Conservation (phyloP, 1,140 invertebrate species). For the Melipona quadrifasciata region DNA sequence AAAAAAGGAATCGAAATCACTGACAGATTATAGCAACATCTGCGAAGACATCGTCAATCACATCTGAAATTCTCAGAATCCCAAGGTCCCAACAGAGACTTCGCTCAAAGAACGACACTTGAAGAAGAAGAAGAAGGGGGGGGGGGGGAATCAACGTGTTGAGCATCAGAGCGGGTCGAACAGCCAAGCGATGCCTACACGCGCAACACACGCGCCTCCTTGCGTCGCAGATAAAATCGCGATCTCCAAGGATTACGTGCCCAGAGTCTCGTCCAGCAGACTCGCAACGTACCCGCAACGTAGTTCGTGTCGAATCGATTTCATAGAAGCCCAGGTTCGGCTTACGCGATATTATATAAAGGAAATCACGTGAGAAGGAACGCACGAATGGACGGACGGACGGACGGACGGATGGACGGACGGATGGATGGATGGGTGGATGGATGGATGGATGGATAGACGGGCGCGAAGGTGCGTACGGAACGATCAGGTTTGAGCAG, state of each 20-base stretch:
- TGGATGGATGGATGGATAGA: constrained; percentile 58
- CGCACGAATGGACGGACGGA: constrained; percentile 58
- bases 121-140: not conserved
- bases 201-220: constrained; percentile 21
- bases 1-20: no score
- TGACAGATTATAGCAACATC: no score
- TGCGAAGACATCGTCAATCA: no score
- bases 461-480: constrained; percentile 69
- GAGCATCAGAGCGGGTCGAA: not conserved
- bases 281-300: not conserved
- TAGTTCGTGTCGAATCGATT: constrained; percentile 49
- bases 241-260: constrained; percentile 41
- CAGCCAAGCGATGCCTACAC: constrained; percentile 20
- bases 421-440: constrained; percentile 60
- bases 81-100: no score
- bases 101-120: no score
- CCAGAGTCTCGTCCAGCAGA: not conserved
- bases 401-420: constrained; percentile 40
- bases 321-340: constrained; percentile 66
- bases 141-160: constrained; percentile 30
- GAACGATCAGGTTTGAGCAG: constrained; percentile 80
- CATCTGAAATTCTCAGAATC: no score
- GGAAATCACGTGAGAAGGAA: constrained; percentile 75
- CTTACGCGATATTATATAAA: constrained; percentile 80
- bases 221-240: constrained; percentile 38